Base-by-base conservation (phyloP, 2,888 invertebrate species). In the Caenorhabditis doughertyi region DNA sequence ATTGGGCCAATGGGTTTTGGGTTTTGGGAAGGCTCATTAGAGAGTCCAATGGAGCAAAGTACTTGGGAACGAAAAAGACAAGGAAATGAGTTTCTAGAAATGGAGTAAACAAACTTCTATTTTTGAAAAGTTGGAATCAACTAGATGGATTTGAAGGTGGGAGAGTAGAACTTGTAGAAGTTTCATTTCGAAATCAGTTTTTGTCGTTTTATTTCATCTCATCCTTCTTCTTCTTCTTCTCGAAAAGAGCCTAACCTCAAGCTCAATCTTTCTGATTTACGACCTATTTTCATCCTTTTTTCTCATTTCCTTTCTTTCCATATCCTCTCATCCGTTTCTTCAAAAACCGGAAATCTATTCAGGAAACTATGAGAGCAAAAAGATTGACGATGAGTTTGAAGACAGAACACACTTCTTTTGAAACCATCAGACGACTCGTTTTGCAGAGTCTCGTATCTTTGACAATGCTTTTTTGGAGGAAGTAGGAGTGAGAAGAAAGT, bases 381-480 rank as follows among this genome's bases (percentile, higher is more conserved):
- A 29, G 56, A 70, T 70, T 70, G 70, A 70, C 56, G 56, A 56
- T 55, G 55, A 55, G 55, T 47, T 49, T 49, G 49, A 42, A 21
- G n/a, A n/a, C 58, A 49, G 58, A 71, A 35, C 58, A 58, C 44
- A 47, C n/a, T 29, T 25, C 7, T 47, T 64, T 47, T 16, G 29
- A 49, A 49, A 49, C 23, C 29, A 35, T 35, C 32, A 21, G 29
- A 47, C 16, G n/a, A 42, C 39, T 58, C 13, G 21, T 53, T 72
- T 62, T 62, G 62, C 72, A 62, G 42, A 25, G 44, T 0, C 23
- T 27, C n/a, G 35, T 35, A 35, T 23, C 32, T n/a, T n/a, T 25
- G 65, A 56, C 39, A 65, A 65, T 49, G 2, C 29, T 18, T 42
- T 76, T 76, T 76, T 67, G 16, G 44, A 44, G 49, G 51, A 56